A percentile compares a stretch with the other conserved stretches of the same genome.
Conservation (phyloP, 1,140 invertebrate species). For the Belonocnema kinseyi region DNA sequence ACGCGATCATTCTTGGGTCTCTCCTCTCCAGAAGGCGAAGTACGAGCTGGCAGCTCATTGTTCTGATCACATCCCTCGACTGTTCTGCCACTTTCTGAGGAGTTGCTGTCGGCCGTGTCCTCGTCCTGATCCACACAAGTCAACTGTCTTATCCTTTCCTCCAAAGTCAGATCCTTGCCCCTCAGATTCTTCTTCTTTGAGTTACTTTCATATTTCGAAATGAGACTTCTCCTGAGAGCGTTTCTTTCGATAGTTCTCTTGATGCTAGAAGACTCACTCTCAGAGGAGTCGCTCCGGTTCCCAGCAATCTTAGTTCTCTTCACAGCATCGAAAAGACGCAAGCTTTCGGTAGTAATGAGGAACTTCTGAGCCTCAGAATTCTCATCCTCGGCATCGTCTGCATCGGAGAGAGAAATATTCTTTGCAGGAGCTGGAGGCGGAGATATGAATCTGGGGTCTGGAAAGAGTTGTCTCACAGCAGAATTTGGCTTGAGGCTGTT, state of each 20-base stretch:
- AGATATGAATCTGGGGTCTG: conserved; percentile 77
- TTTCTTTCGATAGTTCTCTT: conserved; percentile 84
- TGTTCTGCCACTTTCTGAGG: conserved; percentile 39
- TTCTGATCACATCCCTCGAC: conserved; percentile 40
- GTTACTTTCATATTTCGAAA: conserved; percentile 78
- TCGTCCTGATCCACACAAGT: conserved; percentile 88
- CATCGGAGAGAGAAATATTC: conserved; percentile 38
- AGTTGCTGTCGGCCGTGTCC: conserved; percentile 49
- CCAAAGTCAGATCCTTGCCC: conserved; percentile 78
- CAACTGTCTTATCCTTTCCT: conserved; percentile 86
- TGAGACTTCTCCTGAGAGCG: conserved; percentile 81
- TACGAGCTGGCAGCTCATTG: conserved; percentile 57
- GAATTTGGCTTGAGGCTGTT: conserved; percentile 83
- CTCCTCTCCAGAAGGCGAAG: conserved; percentile 66
- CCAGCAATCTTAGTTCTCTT: conserved; percentile 77
- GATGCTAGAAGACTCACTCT: conserved; percentile 77
- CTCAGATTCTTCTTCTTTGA: conserved; percentile 70
- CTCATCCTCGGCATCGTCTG: conserved; percentile 63
- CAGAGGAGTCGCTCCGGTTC: conserved; percentile 67
- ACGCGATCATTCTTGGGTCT: conserved; percentile 42
- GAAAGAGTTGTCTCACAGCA: conserved; percentile 84
- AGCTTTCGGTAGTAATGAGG: conserved; percentile 80
- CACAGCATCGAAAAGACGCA: conserved; percentile 81
- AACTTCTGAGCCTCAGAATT: conserved; percentile 72
- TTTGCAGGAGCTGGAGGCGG: conserved; percentile 76